These are phyloP conservation scores for Tipula unca DNA, from an alignment of 2,888 invertebrate genomes.

Conservation along the genomic window DNA sequence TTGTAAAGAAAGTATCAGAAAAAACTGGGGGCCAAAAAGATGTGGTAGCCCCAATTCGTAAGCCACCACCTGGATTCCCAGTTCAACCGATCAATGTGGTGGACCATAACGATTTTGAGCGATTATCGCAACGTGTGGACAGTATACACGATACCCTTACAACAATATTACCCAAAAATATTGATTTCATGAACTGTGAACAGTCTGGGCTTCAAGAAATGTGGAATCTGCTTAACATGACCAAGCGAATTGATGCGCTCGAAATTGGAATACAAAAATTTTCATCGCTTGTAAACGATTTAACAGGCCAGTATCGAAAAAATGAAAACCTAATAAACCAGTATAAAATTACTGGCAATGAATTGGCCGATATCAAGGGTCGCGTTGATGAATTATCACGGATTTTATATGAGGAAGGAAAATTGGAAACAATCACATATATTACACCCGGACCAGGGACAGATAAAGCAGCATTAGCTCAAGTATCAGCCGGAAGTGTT, in stretches of 20 bases:
- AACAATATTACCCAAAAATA: slow-evolving; percentile 20
- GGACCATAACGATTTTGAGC: slow-evolving; percentile 23
- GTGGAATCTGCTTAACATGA: slow-evolving; percentile 55
- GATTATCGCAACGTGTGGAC: slow-evolving; percentile 16
- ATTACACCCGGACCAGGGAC: not conserved
- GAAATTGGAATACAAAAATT: slow-evolving; percentile 53
- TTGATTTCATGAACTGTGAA: slow-evolving; percentile 18
- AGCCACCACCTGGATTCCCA: slow-evolving; percentile 1
- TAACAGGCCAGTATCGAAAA: slow-evolving; percentile 43
- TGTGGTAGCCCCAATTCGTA: not conserved
- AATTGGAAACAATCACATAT: not conserved
- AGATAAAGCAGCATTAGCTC: not conserved
- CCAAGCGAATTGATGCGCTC: slow-evolving; percentile 54
- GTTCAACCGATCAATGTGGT: slow-evolving; percentile 21
- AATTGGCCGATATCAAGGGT: slow-evolving; percentile 21
- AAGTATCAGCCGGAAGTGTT: not conserved
- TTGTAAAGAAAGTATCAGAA: slow-evolving; percentile 36
- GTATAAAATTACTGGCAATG: not conserved
- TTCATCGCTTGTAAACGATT: slow-evolving; percentile 50
- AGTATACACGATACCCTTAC: slow-evolving; percentile 23
- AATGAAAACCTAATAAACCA: slow-evolving; percentile 17
- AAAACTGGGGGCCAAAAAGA: slow-evolving; percentile 31
- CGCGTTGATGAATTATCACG: slow-evolving; percentile 17
- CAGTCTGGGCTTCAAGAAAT: slow-evolving; percentile 45
- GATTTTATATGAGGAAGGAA: not conserved